Evolutionary conservation across 1,140 invertebrate species (phyloP), one percentile per base, ranked within the genome.

Genomic region (Zaprionus lachaisei): DNA sequence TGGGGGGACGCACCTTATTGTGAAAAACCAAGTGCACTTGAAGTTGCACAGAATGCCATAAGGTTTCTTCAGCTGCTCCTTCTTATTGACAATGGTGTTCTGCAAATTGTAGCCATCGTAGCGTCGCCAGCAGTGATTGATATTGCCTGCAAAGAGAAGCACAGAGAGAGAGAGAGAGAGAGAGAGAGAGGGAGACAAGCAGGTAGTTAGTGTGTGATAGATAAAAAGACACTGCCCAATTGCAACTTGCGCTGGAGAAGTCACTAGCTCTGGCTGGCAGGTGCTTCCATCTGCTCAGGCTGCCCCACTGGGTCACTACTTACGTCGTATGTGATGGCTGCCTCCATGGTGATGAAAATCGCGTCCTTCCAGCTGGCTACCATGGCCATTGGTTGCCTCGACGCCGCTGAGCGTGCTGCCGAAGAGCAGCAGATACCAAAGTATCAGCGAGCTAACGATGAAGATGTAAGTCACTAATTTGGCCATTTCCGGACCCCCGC

Each of bases 11-110:
- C 64, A 92, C 91, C 73, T 92, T 78, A 84, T 86, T 78, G 89
- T 92, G 75, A 92, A 92, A 77, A 92, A 91, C 91, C 89, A 92
- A 72, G 91, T 92, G 77, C 91, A 92, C 73, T 92, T 92, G 65
- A 92, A 92, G 77, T 92, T 92, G 77, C 91, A 92, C 54, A 92
- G 49, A 55, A 92, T 92, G 71, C 91, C 91, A 38, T 92, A 92
- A n/a, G 91, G 91, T 77, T 92, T 92, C 79, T 92, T 92, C 67
- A 92, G 65, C 72, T 92, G 89, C 79, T 92, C 91, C 77, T 92
- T 92, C 62, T 92, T 92, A 68, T 92, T 92, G 67, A 92, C 81
- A 64, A 91, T 68, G 22, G 91, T 92, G 55, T 91, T 91, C 77
- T 92, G 91, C 22, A 92, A 76, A 66, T 92, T 92, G 72, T 92